These are phyloP conservation scores for Excalfactoria chinensis DNA, from an alignment of 2,113 vertebrate species.

Conservation along the genomic window DNA sequence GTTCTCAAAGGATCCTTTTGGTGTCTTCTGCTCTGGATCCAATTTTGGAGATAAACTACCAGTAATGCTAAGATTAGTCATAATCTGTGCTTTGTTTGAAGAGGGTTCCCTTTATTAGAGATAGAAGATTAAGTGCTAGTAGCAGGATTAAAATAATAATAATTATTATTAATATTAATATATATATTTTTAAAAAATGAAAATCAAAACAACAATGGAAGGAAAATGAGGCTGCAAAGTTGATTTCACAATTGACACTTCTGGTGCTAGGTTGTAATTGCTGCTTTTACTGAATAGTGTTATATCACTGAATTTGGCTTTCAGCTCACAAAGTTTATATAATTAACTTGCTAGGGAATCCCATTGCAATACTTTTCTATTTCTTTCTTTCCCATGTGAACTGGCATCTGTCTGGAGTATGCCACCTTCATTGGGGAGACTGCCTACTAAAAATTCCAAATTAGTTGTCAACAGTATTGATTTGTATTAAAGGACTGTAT, in stretches of 20 bases:
- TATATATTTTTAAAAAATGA: too few species aligned
- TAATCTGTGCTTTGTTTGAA: slow-evolving; percentile 19
- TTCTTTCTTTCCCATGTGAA: not conserved
- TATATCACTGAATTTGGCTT: not conserved
- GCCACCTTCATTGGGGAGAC: not conserved
- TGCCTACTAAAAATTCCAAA: not conserved
- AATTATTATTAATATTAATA: too few species aligned
- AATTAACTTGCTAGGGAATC: not conserved
- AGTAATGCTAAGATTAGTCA: slow-evolving; percentile 4
- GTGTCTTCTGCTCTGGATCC: not conserved
- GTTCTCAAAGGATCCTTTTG: not conserved
- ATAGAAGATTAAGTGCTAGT: not conserved
- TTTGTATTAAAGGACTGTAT: not conserved
- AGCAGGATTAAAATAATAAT: not conserved
- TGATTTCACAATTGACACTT: not conserved
- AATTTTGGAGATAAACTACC: not conserved
- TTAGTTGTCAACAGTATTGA: not conserved
- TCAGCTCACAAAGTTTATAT: not conserved
- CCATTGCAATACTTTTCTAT: not conserved
- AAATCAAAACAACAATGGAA: not conserved
- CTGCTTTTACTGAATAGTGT: not conserved
- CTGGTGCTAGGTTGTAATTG: not conserved
- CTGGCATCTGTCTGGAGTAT: not conserved
- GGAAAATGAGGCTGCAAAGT: not conserved
- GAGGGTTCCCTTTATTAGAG: not conserved